Base-by-base conservation (phyloP, 2,113 vertebrate genomes). In the Phylloscopus trochiloides region DNA sequence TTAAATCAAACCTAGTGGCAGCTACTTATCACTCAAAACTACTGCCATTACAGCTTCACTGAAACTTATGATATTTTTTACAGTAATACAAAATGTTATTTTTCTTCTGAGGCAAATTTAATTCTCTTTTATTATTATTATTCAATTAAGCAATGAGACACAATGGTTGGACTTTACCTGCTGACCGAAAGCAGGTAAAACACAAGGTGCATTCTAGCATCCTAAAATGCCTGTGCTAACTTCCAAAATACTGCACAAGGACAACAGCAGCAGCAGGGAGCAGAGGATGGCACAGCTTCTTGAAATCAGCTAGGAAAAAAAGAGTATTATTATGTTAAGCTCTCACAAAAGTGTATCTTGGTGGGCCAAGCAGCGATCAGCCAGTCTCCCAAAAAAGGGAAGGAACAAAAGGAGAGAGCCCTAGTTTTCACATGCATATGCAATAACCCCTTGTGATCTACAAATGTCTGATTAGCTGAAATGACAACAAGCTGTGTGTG, bases 401-500 rank as follows among this genome's bases (percentile, higher is more conserved):
- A 38, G 13, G 40, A 90, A 55, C 13, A 58, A 81, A 1, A 62
- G 52, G 50, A 70, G 22, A 57, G 14, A 4, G 57, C 17, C 36
- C 38, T 43, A 31, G 82, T 57, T 86, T 95, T 58, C 58, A 78
- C 16, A 76, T 36, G 50, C 24, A 2, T 31, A 52, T 66, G 68
- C 38, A 91, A 51, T 50, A 89, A 66, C 40, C 40, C 17, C 51
- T 86, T 66, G 28, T 51, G 52, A 51, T 50, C 62, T 90, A 62
- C 8, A 71, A 70, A 71, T 21, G 47, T 55, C 88, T 77, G 87
- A 80, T 80, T 66, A 94, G 87, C 74, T 84, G 70, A 86, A 66
- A 95, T 34, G 36, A 45, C 73, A 90, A 61, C 29, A 91, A 92
- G 61, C 61, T 88, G 57, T 74, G 74, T 88, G 59, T 76, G 75